Base-by-base conservation (phyloP, 2,888 invertebrate genomes). In the Volucella inflata region DNA sequence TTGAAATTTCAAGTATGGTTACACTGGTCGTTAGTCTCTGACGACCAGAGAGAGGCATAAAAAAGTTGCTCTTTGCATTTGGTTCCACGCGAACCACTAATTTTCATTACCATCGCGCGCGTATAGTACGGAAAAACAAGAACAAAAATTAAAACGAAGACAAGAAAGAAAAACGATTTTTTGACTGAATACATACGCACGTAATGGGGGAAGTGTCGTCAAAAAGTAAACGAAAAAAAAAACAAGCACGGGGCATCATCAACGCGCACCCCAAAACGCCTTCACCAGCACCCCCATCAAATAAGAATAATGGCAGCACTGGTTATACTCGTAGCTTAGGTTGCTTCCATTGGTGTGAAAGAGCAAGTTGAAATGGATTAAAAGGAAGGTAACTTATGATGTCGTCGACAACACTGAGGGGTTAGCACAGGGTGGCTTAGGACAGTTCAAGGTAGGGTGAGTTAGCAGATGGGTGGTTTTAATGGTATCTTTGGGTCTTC, bases 11-110 rank as follows among this genome's bases (percentile, higher is more conserved):
- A 21, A 21, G 30, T 30, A 30, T 30, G 30, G 30, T 30, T 30
- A 30, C 30, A 30, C 30, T 30, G 30, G 6, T 6, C 30, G 30
- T 30, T 30, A 30, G 30, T 6, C 30, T 30, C 30, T n/a, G 21
- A 8, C 48, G 40, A 17, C 8, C 57, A 40, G 14, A 14, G 67
- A n/a, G 16, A 50, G 46, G 30, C 48, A 38, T 16, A 30, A 16
- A 36, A 38, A 59, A 21, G 36, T 50, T 17, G 12, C 38, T 62
- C 62, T 68, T 70, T 77, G 77, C 62, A 70, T 77, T 55, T 21
- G 64, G 50, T 60, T 77, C 62, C 70, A 78, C 50, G 64, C 71
- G 65, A 79, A 79, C 42, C 65, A 72, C 57, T 72, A 68, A 51
- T 79, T 79, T 70, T 72, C 76, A 68, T 76, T 76, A 53, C n/a